Conservation (phyloP, 2,113 vertebrate genomes). For the Micronycteris hirsuta region DNA sequence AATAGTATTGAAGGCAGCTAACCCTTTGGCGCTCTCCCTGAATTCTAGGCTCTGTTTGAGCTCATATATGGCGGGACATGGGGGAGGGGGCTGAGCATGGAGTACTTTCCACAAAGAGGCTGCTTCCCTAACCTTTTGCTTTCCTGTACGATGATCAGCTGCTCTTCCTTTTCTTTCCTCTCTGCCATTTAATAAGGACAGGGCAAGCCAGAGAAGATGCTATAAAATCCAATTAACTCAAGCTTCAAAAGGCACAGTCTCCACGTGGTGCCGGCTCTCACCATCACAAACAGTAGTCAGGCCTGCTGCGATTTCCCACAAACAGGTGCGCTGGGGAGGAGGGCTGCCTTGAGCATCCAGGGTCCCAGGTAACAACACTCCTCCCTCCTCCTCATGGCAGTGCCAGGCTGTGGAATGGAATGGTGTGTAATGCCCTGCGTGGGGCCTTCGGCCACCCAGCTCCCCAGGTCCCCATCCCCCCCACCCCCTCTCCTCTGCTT, state of each 20-base stretch:
- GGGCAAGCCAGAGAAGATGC: conserved; percentile 40
- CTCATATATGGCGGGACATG: rapidly evolving
- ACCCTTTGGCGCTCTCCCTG: not conserved
- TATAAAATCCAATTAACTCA: conserved; percentile 64
- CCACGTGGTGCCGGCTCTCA: not conserved
- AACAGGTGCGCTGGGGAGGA: not conserved
- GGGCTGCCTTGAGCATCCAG: not conserved
- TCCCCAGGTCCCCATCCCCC: no score
- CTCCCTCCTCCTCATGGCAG: not conserved
- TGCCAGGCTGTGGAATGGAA: rapidly evolving
- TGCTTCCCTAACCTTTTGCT: not conserved
- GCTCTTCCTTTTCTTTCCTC: not conserved
- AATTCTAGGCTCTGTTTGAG: not conserved
- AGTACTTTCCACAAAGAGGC: not conserved
- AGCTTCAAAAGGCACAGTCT: conserved; percentile 51
- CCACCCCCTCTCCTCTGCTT: rapidly evolving
- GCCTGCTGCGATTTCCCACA: not conserved
- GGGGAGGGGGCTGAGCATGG: not conserved
- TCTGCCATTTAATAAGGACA: conserved; percentile 63
- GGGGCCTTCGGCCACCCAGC: not conserved
- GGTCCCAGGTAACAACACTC: not conserved
- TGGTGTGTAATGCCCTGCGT: rapidly evolving
- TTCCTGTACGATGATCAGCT: not conserved
- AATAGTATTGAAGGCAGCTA: not conserved
- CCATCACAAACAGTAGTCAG: not conserved